These are phyloP conservation scores for Thamnophis elegans DNA, from an alignment of 2,797 vertebrate species.

Conservation along the genomic window DNA sequence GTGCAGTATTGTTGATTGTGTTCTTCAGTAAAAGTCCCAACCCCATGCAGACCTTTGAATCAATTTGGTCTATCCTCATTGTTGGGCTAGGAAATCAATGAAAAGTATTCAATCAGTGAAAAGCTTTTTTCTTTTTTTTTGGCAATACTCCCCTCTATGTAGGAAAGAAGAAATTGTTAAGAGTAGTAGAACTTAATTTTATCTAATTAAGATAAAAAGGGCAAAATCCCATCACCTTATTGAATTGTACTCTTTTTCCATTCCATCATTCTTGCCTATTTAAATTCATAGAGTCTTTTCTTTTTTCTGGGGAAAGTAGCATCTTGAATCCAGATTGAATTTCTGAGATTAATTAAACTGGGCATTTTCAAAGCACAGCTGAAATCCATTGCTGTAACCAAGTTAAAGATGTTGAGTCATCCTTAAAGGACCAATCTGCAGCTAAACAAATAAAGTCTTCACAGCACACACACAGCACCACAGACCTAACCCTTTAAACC, in stretches of 20 bases:
- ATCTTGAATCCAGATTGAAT: conserved; percentile 65
- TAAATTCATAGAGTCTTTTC: conserved; percentile 57
- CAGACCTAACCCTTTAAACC: conserved; percentile 52
- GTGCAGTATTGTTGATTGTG: neutral
- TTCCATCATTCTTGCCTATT: conserved; percentile 34
- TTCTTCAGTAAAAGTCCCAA: neutral
- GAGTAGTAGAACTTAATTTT: neutral
- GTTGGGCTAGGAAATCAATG: neutral
- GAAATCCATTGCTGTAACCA: conserved; percentile 43
- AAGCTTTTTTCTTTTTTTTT: neutral
- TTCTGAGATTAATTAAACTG: conserved; percentile 56
- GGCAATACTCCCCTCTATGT: neutral
- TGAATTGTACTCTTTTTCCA: conserved; percentile 6
- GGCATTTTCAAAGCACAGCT: conserved; percentile 43
- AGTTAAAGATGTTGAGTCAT: conserved; percentile 62
- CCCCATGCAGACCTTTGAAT: neutral
- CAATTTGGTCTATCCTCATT: neutral
- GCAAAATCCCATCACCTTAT: neutral
- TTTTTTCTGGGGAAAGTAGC: conserved; percentile 48
- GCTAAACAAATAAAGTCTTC: conserved; percentile 36
- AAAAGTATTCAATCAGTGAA: neutral
- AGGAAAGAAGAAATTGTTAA: neutral
- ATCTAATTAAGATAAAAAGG: neutral
- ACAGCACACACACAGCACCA: conserved; percentile 23
- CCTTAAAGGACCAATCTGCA: conserved; percentile 34